Conservation (phyloP, 2,888 invertebrate species). For the Aphodius granarius region DNA sequence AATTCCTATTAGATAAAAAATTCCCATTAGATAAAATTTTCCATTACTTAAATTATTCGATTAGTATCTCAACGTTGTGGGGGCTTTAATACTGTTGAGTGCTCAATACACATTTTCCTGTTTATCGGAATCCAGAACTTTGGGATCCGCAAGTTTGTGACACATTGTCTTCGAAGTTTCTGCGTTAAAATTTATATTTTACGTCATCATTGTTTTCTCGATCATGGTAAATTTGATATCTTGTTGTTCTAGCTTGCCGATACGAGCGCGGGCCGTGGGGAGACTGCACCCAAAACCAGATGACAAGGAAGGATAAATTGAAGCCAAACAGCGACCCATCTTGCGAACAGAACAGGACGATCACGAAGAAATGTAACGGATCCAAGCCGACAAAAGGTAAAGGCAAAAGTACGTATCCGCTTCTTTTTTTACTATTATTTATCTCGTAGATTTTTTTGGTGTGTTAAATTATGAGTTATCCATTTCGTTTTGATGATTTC, state of each 20-base stretch:
- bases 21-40: too few relatives aligned
- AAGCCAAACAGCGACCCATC: conserved; percentile 80
- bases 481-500: background rate
- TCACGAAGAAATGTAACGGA: conserved; percentile 82
- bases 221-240: conserved; percentile 8
- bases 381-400: conserved; percentile 66
- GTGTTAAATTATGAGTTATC: background rate
- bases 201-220: background rate
- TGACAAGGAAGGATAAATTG: conserved; percentile 80
- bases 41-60: too few relatives aligned
- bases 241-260: conserved; percentile 70
- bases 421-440: conserved; percentile 23
- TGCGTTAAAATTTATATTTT: background rate
- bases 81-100: too few relatives aligned
- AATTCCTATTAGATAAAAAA: too few relatives aligned
- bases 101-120: background rate
- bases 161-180: background rate
- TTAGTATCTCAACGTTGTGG: too few relatives aligned
- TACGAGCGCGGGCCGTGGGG: conserved; percentile 89
- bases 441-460: conserved; percentile 15
- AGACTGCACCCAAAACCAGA: conserved; percentile 79
- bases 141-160: background rate
- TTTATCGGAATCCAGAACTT: background rate
- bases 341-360: conserved; percentile 80
- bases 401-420: conserved; percentile 41